A percentile compares a stretch with the other conserved stretches of the same genome.
Conservation (phyloP, 2,797 vertebrate genomes). For the Poecilia picta region DNA sequence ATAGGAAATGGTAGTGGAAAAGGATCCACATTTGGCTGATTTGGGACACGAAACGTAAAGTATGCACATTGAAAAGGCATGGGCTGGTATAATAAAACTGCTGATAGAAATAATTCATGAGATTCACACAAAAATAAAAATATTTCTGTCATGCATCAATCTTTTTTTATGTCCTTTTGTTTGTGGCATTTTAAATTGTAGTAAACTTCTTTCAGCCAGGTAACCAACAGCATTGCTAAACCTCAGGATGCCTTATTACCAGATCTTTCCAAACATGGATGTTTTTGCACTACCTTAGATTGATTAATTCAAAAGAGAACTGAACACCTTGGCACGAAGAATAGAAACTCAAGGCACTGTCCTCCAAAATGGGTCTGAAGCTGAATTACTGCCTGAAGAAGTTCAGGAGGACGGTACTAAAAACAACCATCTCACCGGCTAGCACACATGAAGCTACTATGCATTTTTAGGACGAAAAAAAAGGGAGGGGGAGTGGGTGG, state of each 20-base stretch:
- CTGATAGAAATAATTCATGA: neutral
- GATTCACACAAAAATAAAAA: neutral
- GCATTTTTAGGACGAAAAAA: neutral
- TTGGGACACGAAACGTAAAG: neutral
- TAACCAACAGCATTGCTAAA: neutral
- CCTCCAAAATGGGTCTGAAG: neutral
- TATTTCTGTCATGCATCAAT: too few relatives aligned
- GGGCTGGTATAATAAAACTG: neutral
- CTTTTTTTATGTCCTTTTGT: neutral
- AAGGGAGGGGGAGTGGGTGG: too few relatives aligned
- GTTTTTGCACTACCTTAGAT: neutral
- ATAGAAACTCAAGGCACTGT: neutral
- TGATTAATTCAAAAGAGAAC: neutral
- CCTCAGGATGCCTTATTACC: neutral
- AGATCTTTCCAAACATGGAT: neutral
- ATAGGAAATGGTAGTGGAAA: too few relatives aligned
- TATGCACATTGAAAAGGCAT: neutral
- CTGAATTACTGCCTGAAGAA: neutral
- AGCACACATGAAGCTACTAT: neutral
- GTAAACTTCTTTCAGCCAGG: neutral
- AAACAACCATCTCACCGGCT: neutral
- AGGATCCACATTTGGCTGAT: neutral
- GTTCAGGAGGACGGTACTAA: neutral
- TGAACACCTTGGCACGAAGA: neutral
- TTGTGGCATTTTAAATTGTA: neutral